These are phyloP conservation scores for Cassiopea andromeda DNA, from an alignment of 30 jellyfish, hydroid and myxozoan species.

Conservation along the genomic window DNA sequence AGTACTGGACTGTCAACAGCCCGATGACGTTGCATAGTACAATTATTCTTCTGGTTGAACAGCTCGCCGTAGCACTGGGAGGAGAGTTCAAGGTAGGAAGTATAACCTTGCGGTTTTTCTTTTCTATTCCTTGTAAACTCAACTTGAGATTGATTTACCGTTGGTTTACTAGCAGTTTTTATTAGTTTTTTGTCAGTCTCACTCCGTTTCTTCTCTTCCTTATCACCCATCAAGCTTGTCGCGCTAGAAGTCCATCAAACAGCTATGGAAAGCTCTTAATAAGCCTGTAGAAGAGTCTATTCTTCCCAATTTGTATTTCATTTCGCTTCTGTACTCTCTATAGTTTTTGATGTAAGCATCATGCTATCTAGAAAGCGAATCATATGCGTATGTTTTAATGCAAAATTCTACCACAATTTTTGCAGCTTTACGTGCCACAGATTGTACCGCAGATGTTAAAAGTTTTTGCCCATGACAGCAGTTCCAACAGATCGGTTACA, in stretches of 20 bases:
- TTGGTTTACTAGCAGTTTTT: too few species aligned
- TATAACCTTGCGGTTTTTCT: not conserved
- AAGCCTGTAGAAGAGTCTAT: not conserved
- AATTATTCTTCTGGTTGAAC: slow-evolving; percentile 78
- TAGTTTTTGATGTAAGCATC: not conserved
- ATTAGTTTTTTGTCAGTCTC: too few species aligned
- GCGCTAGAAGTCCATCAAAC: too few species aligned
- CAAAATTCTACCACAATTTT: too few species aligned
- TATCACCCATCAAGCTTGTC: not conserved
- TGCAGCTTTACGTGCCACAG: slow-evolving; percentile 87
- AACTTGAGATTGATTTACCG: too few species aligned
- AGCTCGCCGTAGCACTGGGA: slow-evolving; percentile 92
- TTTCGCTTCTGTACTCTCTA: not conserved
- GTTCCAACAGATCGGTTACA: slow-evolving; percentile 82
- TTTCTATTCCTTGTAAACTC: not conserved
- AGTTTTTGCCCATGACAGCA: slow-evolving; percentile 87
- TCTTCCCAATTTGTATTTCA: not conserved
- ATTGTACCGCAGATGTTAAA: slow-evolving; percentile 91
- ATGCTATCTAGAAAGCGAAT: too few species aligned
- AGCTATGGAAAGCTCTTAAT: too few species aligned
- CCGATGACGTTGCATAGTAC: slow-evolving; percentile 85
- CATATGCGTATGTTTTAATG: too few species aligned
- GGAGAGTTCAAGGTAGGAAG: slow-evolving; percentile 93
- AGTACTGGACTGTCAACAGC: slow-evolving; percentile 91
- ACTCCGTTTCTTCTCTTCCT: too few species aligned